Evolutionary conservation across 2,888 invertebrate species (phyloP), one percentile per base, ranked within the genome.

Genomic region (Chaitophorus viminalis): DNA sequence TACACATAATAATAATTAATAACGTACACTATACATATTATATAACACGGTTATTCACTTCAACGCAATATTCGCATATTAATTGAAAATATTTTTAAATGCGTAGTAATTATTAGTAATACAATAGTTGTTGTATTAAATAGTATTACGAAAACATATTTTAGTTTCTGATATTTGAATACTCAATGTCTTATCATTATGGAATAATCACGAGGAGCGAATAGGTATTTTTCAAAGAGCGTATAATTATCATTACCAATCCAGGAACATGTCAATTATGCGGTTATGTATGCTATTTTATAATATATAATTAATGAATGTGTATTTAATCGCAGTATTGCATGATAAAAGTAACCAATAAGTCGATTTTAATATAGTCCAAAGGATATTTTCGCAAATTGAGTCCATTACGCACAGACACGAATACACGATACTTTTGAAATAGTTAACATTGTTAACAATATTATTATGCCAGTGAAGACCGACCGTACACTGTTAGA

Each of bases 341-440:
- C 25, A 21, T 76, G 46, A 46, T 46, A 18, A 39, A 6, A 17
- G 29, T 46, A 46, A 46, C 14, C 29, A 46, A 46, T 46, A 29
- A 76, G 46, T 46, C n/a, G 39, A 39, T 76, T 76, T 75, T 75
- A 29, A 75, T 75, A 75, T 6, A 25, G 29, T 46, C 29, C 18
- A 76, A 46, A 29, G 46, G 46, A 46, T 76, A 76, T 76, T 46
- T 76, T 76, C 25, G 29, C 29, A 76, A 46, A 76, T 76, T 76
- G 18, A 18, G 60, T 21, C 1, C 29, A 76, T 76, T 46, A 46
- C 21, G 46, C 46, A 29, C 0, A 68, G 31, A 29, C 68, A n/a
- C 11, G 4, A 70, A 11, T 11, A 29, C 68, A 29, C 29, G 29
- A 29, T 29, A 68, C 29, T 68, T 68, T 68, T n/a, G 70, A 0